These are phyloP conservation scores for Ibidorhyncha struthersii DNA, from an alignment of 2,113 vertebrate species.

Conservation along the genomic window DNA sequence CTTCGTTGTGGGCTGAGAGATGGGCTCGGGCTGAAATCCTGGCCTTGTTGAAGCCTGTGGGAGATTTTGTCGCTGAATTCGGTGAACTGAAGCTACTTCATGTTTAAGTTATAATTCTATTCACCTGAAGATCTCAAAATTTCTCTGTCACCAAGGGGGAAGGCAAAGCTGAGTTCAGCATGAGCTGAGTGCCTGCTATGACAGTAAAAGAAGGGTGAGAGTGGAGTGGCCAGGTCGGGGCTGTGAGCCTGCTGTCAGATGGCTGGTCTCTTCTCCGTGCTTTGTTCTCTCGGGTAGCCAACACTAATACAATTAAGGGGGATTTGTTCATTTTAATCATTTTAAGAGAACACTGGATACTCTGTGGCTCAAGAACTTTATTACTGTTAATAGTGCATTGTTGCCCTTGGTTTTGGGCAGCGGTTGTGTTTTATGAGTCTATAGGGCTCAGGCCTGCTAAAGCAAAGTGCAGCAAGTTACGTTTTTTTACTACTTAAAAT, in stretches of 20 bases:
- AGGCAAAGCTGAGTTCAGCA: fast-evolving
- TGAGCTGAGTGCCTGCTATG: background rate
- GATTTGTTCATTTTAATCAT: background rate
- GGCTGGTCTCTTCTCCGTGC: background rate
- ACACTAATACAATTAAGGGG: background rate
- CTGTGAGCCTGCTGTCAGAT: background rate
- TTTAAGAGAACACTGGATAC: background rate
- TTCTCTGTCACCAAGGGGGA: background rate
- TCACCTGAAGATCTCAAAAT: background rate
- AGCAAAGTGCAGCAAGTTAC: background rate
- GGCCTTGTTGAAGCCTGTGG: fast-evolving
- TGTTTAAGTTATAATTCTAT: background rate
- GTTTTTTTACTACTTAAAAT: background rate
- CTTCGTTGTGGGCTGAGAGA: background rate
- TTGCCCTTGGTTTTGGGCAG: background rate
- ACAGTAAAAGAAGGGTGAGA: background rate
- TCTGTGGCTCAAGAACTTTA: background rate
- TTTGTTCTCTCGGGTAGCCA: background rate
- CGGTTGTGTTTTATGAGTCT: background rate
- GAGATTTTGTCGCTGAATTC: background rate
- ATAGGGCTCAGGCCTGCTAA: background rate
- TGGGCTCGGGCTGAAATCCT: background rate
- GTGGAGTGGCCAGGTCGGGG: fast-evolving
- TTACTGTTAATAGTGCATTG: background rate
- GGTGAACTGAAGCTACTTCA: background rate